Conservation (phyloP, 2,113 vertebrate species). For the Myanophis thanlyinensis region DNA sequence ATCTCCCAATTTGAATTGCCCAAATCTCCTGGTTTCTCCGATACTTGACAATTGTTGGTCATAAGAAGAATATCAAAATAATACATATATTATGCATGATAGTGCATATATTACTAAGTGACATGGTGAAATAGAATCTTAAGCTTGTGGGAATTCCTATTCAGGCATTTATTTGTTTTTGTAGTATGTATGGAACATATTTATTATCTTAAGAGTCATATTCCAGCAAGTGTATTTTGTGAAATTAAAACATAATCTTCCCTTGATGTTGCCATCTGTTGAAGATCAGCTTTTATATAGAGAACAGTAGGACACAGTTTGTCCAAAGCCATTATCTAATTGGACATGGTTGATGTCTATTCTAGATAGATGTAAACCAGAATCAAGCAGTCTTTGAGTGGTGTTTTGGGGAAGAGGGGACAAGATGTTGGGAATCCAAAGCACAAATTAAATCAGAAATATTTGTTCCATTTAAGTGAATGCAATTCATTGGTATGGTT, state of each 20-base stretch:
- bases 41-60: not conserved
- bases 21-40: not conserved
- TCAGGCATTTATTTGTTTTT: not conserved
- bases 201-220: not conserved
- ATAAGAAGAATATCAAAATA: not conserved
- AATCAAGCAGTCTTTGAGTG: not conserved
- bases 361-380: not conserved
- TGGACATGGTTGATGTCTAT: not conserved
- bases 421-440: not conserved
- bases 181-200: not conserved
- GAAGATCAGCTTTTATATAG: not conserved
- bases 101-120: not conserved
- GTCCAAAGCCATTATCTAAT: not conserved
- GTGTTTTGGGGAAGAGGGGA: not conserved
- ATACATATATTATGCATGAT: not conserved
- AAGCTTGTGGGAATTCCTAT: not conserved
- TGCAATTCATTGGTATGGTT: not conserved
- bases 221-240: not conserved
- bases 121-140: not conserved
- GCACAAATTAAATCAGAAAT: not conserved
- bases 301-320: not conserved
- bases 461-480: not conserved
- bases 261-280: not conserved
- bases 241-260: not conserved
- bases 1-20: not conserved